Evolutionary conservation across 1,140 invertebrate genomes (phyloP), one percentile per base, ranked within the genome.

Genomic region (Colletes latitarsis): DNA sequence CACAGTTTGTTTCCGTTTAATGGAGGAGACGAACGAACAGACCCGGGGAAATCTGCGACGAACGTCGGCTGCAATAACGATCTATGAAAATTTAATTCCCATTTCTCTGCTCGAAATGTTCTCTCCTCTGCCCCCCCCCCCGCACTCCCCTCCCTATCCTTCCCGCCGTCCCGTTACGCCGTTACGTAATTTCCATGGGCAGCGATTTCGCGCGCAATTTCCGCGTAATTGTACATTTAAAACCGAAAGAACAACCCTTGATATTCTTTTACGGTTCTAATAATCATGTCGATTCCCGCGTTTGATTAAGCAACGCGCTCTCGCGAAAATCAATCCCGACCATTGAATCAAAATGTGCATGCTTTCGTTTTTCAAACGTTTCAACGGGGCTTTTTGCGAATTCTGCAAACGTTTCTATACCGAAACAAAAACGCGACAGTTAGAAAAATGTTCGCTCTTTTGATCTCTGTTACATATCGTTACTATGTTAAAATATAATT

Each of bases 21-120:
- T 19, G n/a, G 8, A 21, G 43, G 10, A 17, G 19, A 46, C 5
- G 39, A 41, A 6, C 14, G 19, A 41, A 30, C 17, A 21, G n/a
- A 8, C 39, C 12, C 9, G 19, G 19, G 15, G 5, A 71, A 21
- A 62, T 71, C 46, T 39, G 46, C 55, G 57, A 43, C 30, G n/a
- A 62, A 43, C 67, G 57, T 46, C 41, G 41, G 21, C 57, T 46
- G 57, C n/a, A 52, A 71, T 71, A 62, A 71, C 67, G 67, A 63
- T 77, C 76, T 49, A 53, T 71, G 57, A 71, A 77, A 71, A 77
- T 77, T 77, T 62, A 70, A 71, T 77, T 62, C 30, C 30, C 67
- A 49, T 71, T 62, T 77, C 46, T 70, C 52, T 41, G 21, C 21
- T 12, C 17, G 41, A 10, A 41, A 60, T 4, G 55, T 58, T 19